These are phyloP conservation scores for Plebejus melissa DNA, from an alignment of 2,888 invertebrate genomes.

Conservation along the genomic window DNA sequence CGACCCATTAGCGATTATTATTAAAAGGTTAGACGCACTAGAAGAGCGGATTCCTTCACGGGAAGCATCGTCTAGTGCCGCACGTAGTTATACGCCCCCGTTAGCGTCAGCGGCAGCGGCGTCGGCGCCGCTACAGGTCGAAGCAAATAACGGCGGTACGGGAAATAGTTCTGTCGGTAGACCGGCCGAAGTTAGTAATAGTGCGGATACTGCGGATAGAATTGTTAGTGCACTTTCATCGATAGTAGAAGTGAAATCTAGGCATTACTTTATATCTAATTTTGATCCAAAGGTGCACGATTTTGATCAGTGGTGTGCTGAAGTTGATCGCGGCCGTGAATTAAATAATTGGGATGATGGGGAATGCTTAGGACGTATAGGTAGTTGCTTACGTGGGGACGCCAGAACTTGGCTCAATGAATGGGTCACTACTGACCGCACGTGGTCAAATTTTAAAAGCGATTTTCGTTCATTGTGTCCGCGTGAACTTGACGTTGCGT, in stretches of 20 bases:
- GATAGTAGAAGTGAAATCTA: background rate
- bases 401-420: constrained; percentile 39
- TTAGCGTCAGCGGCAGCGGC: too few species aligned
- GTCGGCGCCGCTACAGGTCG: too few species aligned
- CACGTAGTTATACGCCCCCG: too few species aligned
- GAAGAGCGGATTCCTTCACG: too few species aligned
- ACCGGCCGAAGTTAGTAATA: background rate
- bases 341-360: too few species aligned
- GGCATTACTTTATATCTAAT: constrained; percentile 31
- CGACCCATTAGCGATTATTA: too few species aligned
- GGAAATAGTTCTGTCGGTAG: too few species aligned
- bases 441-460: constrained; percentile 39
- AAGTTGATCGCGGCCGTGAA: too few species aligned
- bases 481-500: constrained; percentile 35
- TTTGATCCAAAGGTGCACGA: constrained; percentile 40
- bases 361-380: constrained; percentile 33
- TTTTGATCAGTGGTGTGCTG: constrained; percentile 39
- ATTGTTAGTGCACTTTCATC: constrained; percentile 8
- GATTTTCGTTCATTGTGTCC: constrained; percentile 41
- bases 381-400: constrained; percentile 36
- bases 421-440: constrained; percentile 38
- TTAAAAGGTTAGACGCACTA: too few species aligned
- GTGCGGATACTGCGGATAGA: background rate
- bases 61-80: too few species aligned
- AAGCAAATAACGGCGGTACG: too few species aligned